Evolutionary conservation across 2,888 invertebrate genomes (phyloP).

Genomic region (Halictus ligatus): DNA sequence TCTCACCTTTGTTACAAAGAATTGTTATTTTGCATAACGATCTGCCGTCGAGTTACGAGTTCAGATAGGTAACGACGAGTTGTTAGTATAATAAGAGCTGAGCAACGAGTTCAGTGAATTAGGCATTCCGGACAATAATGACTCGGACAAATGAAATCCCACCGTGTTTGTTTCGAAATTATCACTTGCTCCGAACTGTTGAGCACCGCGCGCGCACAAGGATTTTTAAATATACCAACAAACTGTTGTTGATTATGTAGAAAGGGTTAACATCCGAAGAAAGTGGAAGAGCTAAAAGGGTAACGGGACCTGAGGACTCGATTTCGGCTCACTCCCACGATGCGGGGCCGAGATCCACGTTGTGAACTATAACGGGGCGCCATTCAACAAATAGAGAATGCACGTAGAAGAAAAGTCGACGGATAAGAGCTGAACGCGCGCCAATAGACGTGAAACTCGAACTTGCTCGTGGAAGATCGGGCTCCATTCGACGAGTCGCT

Average conservation of each 20-base stretch:
- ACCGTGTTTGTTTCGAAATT: not conserved
- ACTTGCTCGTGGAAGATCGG: conserved; percentile 61
- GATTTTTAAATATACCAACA: not conserved
- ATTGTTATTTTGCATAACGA: too few relatives aligned
- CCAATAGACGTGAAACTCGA: conserved; percentile 66
- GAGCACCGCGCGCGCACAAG: not conserved
- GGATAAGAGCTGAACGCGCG: conserved; percentile 50
- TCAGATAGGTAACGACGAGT: too few relatives aligned
- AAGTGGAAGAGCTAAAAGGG: conserved; percentile 63
- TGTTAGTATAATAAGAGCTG: too few relatives aligned
- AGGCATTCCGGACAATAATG: too few relatives aligned
- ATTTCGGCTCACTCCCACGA: conserved; percentile 62
- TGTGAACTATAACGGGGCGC: conserved; percentile 56
- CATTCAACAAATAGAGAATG: conserved; percentile 62
- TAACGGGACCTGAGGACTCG: conserved; percentile 70
- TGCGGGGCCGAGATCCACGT: conserved; percentile 58
- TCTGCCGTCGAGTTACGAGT: too few relatives aligned
- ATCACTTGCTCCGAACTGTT: not conserved
- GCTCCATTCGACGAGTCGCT: conserved; percentile 56
- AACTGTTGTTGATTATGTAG: not conserved
- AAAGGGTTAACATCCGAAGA: conserved; percentile 29
- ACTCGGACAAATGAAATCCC: too few relatives aligned
- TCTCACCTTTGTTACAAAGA: too few relatives aligned
- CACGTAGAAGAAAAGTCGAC: conserved; percentile 62
- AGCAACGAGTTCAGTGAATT: too few relatives aligned